These are phyloP conservation scores for Horisme vitalbata DNA, from an alignment of 2,888 invertebrate genomes.

Conservation along the genomic window DNA sequence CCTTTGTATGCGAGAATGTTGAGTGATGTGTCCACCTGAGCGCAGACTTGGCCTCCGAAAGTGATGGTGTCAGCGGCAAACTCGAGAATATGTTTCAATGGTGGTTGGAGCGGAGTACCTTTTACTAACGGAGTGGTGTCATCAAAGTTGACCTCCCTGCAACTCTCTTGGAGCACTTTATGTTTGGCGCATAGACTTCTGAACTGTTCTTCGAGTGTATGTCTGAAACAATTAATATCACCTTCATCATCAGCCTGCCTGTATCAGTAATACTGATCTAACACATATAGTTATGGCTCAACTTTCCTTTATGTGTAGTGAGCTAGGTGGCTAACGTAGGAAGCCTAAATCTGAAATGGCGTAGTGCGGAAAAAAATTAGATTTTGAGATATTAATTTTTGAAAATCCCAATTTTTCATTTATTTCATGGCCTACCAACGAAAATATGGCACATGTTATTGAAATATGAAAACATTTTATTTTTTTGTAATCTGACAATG, in stretches of 20 bases:
- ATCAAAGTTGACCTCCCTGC: conserved; percentile 52
- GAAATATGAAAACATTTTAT: too few species aligned
- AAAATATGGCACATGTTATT: too few species aligned
- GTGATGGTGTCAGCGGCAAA: conserved; percentile 64
- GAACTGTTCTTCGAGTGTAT: conserved; percentile 59
- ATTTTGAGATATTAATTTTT: too few species aligned
- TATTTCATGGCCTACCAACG: too few species aligned
- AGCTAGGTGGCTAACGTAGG: too few species aligned
- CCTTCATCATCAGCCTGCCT: too few species aligned
- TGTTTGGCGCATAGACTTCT: conserved; percentile 62
- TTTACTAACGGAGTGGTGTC: conserved; percentile 47
- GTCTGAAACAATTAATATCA: conserved; percentile 41
- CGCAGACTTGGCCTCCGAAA: conserved; percentile 62
- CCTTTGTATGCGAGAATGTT: conserved; percentile 54
- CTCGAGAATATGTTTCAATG: conserved; percentile 57
- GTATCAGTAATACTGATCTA: too few species aligned
- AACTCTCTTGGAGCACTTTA: conserved; percentile 53
- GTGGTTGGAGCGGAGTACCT: conserved; percentile 66
- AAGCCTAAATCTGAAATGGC: too few species aligned
- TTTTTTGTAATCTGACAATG: too few species aligned
- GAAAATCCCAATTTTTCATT: too few species aligned
- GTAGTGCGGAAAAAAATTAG: too few species aligned
- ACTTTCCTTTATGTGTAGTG: too few species aligned
- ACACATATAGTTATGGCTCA: neutral
- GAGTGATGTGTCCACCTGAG: conserved; percentile 63